phyloP scores from a whole-genome alignment of 2,797 vertebrate genomes.

The Geotrypetes seraphini region DNA sequence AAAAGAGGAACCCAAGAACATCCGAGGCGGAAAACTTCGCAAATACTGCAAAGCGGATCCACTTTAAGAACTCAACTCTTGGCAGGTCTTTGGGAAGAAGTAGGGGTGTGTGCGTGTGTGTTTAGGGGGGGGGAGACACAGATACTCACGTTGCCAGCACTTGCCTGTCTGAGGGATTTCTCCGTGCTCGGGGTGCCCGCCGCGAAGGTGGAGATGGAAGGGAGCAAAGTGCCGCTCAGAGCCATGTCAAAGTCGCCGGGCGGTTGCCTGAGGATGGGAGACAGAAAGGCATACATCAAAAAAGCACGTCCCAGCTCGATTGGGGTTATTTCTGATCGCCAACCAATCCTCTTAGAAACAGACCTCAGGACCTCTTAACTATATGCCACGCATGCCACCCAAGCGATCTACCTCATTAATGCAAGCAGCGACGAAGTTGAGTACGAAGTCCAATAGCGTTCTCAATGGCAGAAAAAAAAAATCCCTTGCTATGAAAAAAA shows the following conservation, averaged over 20 bases:
- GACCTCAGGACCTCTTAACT: too few relatives aligned
- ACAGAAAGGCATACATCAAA: constrained; percentile 9
- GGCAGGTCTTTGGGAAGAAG: too few relatives aligned
- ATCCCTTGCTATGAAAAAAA: too few relatives aligned
- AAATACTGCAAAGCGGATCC: too few relatives aligned
- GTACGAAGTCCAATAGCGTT: neutral
- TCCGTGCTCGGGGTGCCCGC: constrained; percentile 68
- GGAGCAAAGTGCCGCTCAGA: constrained; percentile 83
- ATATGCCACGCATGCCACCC: too few relatives aligned
- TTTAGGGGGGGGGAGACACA: too few relatives aligned
- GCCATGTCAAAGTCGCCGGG: constrained; percentile 91
- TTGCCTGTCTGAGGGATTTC: constrained; percentile 63
- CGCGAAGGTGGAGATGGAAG: constrained; percentile 88
- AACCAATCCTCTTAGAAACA: too few relatives aligned
- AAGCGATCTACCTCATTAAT: constrained; percentile 45
- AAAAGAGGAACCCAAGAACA: too few relatives aligned
- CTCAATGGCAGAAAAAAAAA: constrained; percentile 17
- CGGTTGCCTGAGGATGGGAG: constrained; percentile 67
- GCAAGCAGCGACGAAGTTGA: constrained; percentile 14
- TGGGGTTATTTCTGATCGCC: too few relatives aligned
- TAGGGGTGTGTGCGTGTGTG: too few relatives aligned
- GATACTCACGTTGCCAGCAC: constrained; percentile 73
- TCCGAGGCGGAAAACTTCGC: too few relatives aligned
- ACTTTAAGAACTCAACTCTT: too few relatives aligned
- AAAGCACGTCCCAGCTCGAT: neutral